Conservation (phyloP, 2,888 invertebrate species). For the Camponotus fellah region DNA sequence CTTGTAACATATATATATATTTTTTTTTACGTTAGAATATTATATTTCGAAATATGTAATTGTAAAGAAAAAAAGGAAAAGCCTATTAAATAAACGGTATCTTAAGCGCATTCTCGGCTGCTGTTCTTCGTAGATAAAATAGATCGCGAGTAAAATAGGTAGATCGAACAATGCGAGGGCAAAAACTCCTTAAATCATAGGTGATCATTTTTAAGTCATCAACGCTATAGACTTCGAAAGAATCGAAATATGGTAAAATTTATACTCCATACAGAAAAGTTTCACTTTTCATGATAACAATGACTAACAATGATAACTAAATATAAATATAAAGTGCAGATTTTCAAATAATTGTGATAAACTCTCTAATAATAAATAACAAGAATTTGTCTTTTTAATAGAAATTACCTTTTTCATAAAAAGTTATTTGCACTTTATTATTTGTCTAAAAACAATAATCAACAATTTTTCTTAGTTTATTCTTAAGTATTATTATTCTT, state of each 20-base stretch:
- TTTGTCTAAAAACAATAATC: too few species aligned
- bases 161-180: constrained; percentile 52
- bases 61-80: constrained; percentile 52
- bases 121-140: constrained; percentile 83
- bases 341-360: too few species aligned
- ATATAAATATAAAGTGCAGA: too few species aligned
- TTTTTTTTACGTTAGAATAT: constrained; percentile 3
- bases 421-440: too few species aligned
- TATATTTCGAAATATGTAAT: constrained; percentile 54
- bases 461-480: too few species aligned
- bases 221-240: constrained; percentile 62
- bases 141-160: constrained; percentile 74
- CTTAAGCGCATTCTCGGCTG: constrained; percentile 73
- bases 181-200: constrained; percentile 73
- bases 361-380: too few species aligned
- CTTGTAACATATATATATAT: background rate
- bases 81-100: constrained; percentile 56
- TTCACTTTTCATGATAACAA: constrained; percentile 23
- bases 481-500: too few species aligned
- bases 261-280: constrained; percentile 54
- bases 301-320: too few species aligned
- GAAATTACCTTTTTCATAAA: too few species aligned
- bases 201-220: constrained; percentile 76
- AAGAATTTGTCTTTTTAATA: too few species aligned
- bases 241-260: constrained; percentile 67